Conservation (phyloP, 2,113 vertebrate species). For the Phrynosoma blainvillii region DNA sequence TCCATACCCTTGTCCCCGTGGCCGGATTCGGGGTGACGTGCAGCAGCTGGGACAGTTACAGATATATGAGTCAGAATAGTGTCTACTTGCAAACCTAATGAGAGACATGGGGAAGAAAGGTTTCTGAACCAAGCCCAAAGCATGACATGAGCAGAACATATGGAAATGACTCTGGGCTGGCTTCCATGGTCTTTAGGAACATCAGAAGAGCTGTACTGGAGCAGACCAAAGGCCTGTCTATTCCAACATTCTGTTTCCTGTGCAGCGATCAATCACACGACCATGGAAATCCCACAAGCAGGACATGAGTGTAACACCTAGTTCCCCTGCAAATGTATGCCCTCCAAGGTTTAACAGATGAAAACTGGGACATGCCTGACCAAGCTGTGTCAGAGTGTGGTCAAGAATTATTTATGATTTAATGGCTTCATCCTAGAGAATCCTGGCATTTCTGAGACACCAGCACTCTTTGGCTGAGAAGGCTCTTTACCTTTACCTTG, state of each 20-base stretch:
- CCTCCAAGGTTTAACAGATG: no score
- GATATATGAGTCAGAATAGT: constrained; percentile 87
- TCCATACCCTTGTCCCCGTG: constrained; percentile 89
- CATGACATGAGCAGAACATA: constrained; percentile 41
- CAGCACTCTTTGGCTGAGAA: not conserved
- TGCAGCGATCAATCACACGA: not conserved
- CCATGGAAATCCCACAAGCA: not conserved
- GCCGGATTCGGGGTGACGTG: constrained; percentile 87
- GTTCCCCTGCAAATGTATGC: no score
- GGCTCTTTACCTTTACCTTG: no score
- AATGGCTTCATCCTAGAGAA: no score
- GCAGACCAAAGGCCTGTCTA: not conserved
- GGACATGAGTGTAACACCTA: not conserved
- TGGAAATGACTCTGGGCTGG: not conserved
- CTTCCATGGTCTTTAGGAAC: not conserved
- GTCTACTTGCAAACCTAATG: constrained; percentile 76
- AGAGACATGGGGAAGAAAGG: constrained; percentile 66
- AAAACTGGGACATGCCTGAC: no score
- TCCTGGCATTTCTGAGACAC: no score
- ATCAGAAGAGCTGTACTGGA: not conserved
- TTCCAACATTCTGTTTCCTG: not conserved
- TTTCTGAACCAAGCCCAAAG: constrained; percentile 41
- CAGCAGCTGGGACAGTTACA: constrained; percentile 88
- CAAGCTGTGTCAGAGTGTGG: not conserved
- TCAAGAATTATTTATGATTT: not conserved